Conservation (phyloP, 2,888 invertebrate genomes). For the Leucophenga maculata region DNA sequence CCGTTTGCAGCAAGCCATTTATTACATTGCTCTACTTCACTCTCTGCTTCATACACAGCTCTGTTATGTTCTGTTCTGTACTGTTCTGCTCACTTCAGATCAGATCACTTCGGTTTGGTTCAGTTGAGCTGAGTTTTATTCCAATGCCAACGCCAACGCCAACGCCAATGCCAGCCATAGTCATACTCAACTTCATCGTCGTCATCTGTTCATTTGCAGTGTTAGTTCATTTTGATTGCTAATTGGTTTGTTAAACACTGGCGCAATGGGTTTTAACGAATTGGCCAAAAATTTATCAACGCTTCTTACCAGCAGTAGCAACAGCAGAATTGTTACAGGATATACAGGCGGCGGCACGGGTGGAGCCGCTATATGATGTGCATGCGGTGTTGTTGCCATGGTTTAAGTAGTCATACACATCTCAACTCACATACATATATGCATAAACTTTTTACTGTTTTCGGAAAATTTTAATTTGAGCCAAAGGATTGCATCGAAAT, state of each 20-base stretch:
- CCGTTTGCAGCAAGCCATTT: slow-evolving; percentile 6
- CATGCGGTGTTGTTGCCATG: background rate
- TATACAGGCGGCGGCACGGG: too few species aligned
- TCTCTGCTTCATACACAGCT: background rate
- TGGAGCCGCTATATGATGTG: background rate
- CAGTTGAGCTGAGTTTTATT: slow-evolving; percentile 35
- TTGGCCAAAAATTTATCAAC: slow-evolving; percentile 59
- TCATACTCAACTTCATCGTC: slow-evolving; percentile 29
- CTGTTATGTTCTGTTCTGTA: slow-evolving; percentile 9
- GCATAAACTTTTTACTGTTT: background rate
- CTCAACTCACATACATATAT: background rate
- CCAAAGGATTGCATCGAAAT: background rate
- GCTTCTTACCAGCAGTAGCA: slow-evolving; percentile 1
- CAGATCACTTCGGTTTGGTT: slow-evolving; percentile 31
- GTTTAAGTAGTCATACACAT: background rate
- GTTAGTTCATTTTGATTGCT: slow-evolving; percentile 71
- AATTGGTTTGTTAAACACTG: slow-evolving; percentile 70
- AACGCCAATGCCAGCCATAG: slow-evolving; percentile 16
- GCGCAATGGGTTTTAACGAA: slow-evolving; percentile 64
- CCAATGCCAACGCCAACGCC: slow-evolving; percentile 23
- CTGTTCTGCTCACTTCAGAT: slow-evolving; percentile 15
- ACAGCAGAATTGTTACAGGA: too few species aligned
- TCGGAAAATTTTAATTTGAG: background rate
- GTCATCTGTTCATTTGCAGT: slow-evolving; percentile 45
- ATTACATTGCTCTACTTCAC: slow-evolving; percentile 45